These are phyloP conservation scores for Sabellastarte sp. DNA, from an alignment of 2,888 invertebrate species.

Conservation along the genomic window DNA sequence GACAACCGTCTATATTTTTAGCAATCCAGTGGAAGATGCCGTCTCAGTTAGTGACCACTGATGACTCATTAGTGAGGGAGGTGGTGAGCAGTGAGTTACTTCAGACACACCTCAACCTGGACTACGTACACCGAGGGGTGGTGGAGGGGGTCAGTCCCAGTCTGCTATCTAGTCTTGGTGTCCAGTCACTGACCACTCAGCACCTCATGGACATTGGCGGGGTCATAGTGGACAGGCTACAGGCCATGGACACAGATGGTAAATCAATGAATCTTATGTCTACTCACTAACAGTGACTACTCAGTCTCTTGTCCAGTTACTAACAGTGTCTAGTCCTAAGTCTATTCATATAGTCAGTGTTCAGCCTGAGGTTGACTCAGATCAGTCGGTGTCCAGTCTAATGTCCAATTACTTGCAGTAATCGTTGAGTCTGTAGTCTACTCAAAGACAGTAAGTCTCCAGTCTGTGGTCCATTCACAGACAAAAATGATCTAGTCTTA, in stretches of 20 bases:
- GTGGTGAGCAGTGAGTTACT: constrained; percentile 46
- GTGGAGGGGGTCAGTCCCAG: constrained; percentile 37
- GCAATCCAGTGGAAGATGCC: constrained; percentile 48
- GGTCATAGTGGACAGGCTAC: constrained; percentile 10
- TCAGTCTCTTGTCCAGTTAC: no score
- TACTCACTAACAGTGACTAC: no score
- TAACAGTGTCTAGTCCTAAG: no score
- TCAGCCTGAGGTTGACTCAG: no score
- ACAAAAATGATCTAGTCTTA: no score
- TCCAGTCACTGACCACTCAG: constrained; percentile 45
- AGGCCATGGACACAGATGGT: background rate
- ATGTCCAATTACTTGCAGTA: no score
- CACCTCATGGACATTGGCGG: constrained; percentile 50
- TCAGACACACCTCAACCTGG: constrained; percentile 43
- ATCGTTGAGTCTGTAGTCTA: no score
- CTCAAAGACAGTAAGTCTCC: no score
- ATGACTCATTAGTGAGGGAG: constrained; percentile 43
- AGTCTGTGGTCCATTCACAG: no score
- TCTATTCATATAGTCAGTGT: no score
- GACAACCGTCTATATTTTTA: no score
- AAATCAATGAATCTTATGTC: background rate
- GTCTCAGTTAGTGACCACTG: constrained; percentile 47
- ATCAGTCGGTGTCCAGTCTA: no score
- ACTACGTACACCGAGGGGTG: constrained; percentile 49
- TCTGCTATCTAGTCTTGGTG: constrained; percentile 46